These are phyloP conservation scores for Serrognathus titanus DNA, from an alignment of 2,888 invertebrate species.

Conservation along the genomic window DNA sequence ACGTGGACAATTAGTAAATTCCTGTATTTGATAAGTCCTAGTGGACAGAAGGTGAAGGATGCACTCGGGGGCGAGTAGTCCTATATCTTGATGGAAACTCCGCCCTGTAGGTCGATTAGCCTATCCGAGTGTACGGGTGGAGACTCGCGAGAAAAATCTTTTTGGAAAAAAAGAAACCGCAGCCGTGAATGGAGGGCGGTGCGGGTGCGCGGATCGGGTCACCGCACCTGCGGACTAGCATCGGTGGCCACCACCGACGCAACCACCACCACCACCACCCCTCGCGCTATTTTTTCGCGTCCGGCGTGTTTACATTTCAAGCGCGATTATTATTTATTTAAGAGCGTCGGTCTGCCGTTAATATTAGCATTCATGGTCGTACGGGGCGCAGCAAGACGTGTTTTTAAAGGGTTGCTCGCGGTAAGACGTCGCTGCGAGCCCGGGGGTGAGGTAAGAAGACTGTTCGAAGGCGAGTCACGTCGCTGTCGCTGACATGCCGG, in stretches of 20 bases:
- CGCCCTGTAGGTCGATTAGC: slow-evolving; percentile 49
- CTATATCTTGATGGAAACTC: slow-evolving; percentile 39
- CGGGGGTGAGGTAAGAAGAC: slow-evolving; percentile 33
- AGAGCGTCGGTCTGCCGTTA: slow-evolving; percentile 6
- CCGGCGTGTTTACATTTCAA: neutral
- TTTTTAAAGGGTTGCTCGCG: slow-evolving; percentile 35
- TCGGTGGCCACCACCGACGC: slow-evolving; percentile 19
- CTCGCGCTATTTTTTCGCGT: slow-evolving; percentile 23
- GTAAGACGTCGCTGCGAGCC: slow-evolving; percentile 14
- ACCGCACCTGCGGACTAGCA: slow-evolving; percentile 48
- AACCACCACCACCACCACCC: slow-evolving; percentile 15
- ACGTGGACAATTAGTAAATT: too few relatives aligned
- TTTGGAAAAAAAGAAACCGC: slow-evolving; percentile 48
- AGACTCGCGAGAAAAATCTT: slow-evolving; percentile 52
- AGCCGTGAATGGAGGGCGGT: slow-evolving; percentile 48
- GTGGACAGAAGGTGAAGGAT: neutral
- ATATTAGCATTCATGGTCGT: slow-evolving; percentile 16
- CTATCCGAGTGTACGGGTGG: slow-evolving; percentile 50
- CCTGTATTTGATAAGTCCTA: neutral
- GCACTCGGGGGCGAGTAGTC: slow-evolving; percentile 36
- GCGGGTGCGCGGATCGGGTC: slow-evolving; percentile 50
- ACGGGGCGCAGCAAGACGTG: slow-evolving; percentile 19
- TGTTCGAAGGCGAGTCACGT: slow-evolving; percentile 44
- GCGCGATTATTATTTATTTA: slow-evolving; percentile 20
- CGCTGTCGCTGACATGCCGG: slow-evolving; percentile 40